Percentiles rank a stretch among this genome's conserved stretches.
These are phyloP conservation scores for Stegophylla sp. DNA, from an alignment of 2,888 invertebrate genomes.

Conservation along the genomic window DNA sequence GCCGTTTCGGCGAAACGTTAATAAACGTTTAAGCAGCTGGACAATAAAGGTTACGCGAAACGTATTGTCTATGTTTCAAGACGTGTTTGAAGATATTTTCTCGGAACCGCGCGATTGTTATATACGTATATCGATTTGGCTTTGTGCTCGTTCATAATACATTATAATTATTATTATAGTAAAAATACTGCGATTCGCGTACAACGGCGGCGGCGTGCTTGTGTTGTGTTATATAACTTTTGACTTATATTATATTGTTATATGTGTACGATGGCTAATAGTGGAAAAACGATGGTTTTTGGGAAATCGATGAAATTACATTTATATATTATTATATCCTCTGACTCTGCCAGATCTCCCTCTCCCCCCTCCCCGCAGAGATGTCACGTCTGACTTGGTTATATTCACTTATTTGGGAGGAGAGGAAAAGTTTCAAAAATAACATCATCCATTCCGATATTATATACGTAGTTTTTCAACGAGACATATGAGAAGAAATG, in stretches of 20 bases:
- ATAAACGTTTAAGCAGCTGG: too few relatives aligned
- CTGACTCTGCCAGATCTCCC: background rate
- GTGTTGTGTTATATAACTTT: background rate
- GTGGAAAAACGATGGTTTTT: constrained; percentile 13
- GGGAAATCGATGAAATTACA: constrained; percentile 31
- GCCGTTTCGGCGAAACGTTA: too few relatives aligned
- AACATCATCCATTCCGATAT: background rate
- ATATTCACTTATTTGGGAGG: constrained; percentile 1
- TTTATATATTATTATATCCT: too few relatives aligned
- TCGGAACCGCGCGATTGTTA: too few relatives aligned
- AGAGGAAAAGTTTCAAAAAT: constrained; percentile 30
- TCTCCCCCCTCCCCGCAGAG: background rate
- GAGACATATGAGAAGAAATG: constrained; percentile 26
- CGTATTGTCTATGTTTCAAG: too few relatives aligned
- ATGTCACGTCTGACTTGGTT: background rate
- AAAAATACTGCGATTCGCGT: background rate
- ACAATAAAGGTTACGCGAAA: too few relatives aligned
- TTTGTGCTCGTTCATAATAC: background rate
- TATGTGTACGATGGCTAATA: too few relatives aligned
- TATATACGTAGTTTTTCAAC: constrained; percentile 21
- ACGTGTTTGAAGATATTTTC: background rate
- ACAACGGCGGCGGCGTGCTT: too few relatives aligned
- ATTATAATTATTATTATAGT: background rate
- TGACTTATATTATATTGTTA: too few relatives aligned
- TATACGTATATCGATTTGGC: background rate